Percentiles rank a stretch among this genome's conserved stretches.
Evolutionary conservation across 2,888 invertebrate species (phyloP).

Genomic region (Branchellion lobata): DNA sequence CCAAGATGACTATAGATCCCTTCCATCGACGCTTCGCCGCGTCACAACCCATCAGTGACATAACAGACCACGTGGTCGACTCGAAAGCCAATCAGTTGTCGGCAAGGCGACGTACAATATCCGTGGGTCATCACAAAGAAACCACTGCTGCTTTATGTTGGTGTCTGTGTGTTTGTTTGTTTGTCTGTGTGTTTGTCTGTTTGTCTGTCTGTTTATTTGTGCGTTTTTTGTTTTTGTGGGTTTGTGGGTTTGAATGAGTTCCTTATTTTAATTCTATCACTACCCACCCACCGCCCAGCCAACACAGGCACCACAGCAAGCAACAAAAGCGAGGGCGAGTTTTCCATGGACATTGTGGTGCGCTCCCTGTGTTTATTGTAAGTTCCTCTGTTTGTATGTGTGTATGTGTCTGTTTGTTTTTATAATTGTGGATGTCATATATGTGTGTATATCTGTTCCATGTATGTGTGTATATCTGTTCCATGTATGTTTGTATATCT

Average conservation of each 20-base stretch:
- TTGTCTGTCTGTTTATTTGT: neutral
- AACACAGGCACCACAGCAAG: too few relatives aligned
- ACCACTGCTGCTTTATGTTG: neutral
- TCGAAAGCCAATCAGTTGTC: neutral
- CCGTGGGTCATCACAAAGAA: too few relatives aligned
- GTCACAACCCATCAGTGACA: neutral
- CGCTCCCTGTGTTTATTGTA: too few relatives aligned
- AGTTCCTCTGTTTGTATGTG: neutral
- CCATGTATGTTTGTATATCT: neutral
- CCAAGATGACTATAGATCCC: neutral
- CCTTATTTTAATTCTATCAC: too few relatives aligned
- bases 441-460: neutral
- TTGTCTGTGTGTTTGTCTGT: neutral
- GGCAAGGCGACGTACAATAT: conserved; percentile 4
- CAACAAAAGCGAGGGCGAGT: too few relatives aligned
- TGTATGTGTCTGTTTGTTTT: neutral
- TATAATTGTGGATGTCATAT: neutral
- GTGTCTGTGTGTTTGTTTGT: neutral
- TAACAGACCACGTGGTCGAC: neutral
- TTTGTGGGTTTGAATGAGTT: neutral
- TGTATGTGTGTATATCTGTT: neutral
- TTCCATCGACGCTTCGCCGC: conserved; percentile 7
- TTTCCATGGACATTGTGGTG: too few relatives aligned
- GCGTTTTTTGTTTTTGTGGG: neutral
- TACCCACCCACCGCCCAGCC: too few relatives aligned